Base-by-base conservation (phyloP, 2,797 vertebrate species). In the Pangasius krempfi region DNA sequence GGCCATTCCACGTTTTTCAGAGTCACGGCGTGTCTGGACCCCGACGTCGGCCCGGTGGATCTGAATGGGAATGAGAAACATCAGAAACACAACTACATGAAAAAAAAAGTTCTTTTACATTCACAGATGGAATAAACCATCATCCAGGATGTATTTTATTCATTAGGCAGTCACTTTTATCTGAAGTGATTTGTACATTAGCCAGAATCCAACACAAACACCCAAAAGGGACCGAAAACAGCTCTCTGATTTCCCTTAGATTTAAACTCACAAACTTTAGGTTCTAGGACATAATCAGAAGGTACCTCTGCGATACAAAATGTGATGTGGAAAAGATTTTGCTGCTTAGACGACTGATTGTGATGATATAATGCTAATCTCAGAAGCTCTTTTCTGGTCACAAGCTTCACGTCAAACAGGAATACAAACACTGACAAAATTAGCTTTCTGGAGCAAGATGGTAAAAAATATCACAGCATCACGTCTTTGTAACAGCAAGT, bases 11-110 rank as follows among this genome's bases (percentile, higher is more conserved):
- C 94, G 94, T 80, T 95, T 97, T 60, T 96, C 95, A 62, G 95
- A 93, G 90, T 97, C 95, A 4, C 97, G 94, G 6, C 96, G 95
- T 66, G 95, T 97, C 92, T 97, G 97, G 40, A 96, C 95, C 81
- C 96, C 94, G 13, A 97, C 92, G 7, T 97, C 97, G 0, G 96
- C 95, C 1, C 94, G 95, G 0, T 96, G 96, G 80, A 95, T 97
- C 98, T 98, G 87, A 50, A 84, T 27, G 79, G 89, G 20, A 60
- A 83, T 20, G 78, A 18, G 40, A 40, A 13, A 52, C 89, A 66
- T 87, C 44, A 58, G 73, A 30, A 37, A 1, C 5, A 84, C 37
- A 50, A 47, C 18, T 6, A 68, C 12, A 25, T 37, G 27, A 44
- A 37, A 27, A 37, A 68, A n/a, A 1, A 1, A 3, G 14, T 64